Base-by-base conservation (phyloP, 2,888 invertebrate genomes). In the Camptogramma bilineatum region DNA sequence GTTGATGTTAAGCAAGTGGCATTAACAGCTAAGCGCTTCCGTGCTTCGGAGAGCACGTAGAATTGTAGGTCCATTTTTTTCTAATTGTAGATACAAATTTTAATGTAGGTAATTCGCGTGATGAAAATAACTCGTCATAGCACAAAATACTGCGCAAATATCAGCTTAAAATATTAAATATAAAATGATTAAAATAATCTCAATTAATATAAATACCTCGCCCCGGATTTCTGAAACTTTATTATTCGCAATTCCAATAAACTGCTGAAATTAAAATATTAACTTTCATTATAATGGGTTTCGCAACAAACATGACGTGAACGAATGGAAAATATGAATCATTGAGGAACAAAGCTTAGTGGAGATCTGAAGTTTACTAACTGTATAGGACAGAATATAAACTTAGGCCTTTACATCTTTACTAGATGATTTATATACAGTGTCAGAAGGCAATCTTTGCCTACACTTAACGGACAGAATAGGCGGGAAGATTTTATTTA, bases 211-310 rank as follows among this genome's bases (percentile, higher is more conserved):
- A 44, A 44, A 44, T 44, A 8, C 16, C 44, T 17, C 44, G 44
- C 4, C 16, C 16, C 17, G 44, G 44, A 17, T 44, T 44, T 44
- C 44, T 44, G 44, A 44, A 44, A 44, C 44, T 44, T 44, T 17
- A 51, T 50, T 51, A 16, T 31, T 24, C 51, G 21, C 16, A 16
- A 31, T 24, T 51, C 17, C 44, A 44, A 44, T 44, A 44, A 44
- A 44, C 44, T 44, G 44, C 4, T 44, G 44, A 44, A 44, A 44
- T 44, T 44, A 17, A 44, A 44, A 44, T 44, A 44, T 17, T 44
- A 44, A 44, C 44, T 44, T 44, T 16, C 44, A 44, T 44, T 44
- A 44, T 17, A 44, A 44, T 44, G 44, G 5, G 8, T 8, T 7
- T 17, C 17, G 13, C 17, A 44, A 44, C 4, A 44, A 42, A 42